Percentiles rank a stretch among this genome's conserved stretches.
These are phyloP conservation scores for Paratilapia polleni DNA, from an alignment of 2,113 vertebrate genomes.

Conservation along the genomic window DNA sequence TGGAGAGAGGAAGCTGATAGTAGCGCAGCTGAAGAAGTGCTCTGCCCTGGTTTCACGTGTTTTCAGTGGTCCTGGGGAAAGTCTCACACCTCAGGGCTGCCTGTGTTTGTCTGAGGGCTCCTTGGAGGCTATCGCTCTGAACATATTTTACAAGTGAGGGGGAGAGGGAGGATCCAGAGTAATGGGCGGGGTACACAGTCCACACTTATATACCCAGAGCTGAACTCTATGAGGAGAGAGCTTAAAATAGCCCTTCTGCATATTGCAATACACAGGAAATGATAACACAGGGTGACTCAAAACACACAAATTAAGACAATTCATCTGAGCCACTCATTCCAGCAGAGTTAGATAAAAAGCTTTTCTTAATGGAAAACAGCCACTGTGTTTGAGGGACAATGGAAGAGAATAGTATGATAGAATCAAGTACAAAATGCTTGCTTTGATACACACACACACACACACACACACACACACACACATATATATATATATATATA, in stretches of 20 bases:
- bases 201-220: constrained; percentile 72
- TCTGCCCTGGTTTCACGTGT: constrained; percentile 19
- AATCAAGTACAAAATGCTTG: too few relatives aligned
- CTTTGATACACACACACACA: too few relatives aligned
- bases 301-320: constrained; percentile 3
- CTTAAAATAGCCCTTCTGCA: constrained; percentile 74
- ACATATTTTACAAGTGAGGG: constrained; percentile 64
- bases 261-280: constrained; percentile 32
- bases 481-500: too few relatives aligned
- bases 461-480: too few relatives aligned
- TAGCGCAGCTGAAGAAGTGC: neutral
- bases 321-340: neutral
- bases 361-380: neutral
- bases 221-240: constrained; percentile 46
- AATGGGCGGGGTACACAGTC: constrained; percentile 69
- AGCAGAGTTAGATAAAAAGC: neutral
- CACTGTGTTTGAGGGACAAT: neutral
- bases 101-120: constrained; percentile 50
- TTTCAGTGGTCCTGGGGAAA: neutral
- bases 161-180: constrained; percentile 68
- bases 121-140: constrained; percentile 58
- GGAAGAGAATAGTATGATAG: neutral
- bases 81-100: constrained; percentile 31
- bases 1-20: neutral
- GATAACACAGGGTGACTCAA: constrained; percentile 31